Evolutionary conservation across 1,140 invertebrate species (phyloP).

Genomic region (Plectus sambesii): DNA sequence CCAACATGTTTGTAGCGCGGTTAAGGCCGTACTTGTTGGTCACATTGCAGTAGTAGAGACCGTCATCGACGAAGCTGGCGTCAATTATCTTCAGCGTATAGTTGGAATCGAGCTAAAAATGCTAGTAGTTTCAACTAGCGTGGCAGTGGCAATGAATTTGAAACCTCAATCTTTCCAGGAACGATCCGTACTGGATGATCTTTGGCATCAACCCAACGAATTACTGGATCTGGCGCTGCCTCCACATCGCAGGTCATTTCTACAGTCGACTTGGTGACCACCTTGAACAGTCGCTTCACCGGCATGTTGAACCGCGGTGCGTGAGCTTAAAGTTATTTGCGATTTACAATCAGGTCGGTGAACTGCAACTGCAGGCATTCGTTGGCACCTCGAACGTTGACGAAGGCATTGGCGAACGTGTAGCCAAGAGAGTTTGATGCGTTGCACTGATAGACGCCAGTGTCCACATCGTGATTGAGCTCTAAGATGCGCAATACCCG

Average conservation of each 20-base stretch:
- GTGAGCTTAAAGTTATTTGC: constrained; percentile 24
- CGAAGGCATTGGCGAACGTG: constrained; percentile 90
- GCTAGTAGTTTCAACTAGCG: constrained; percentile 62
- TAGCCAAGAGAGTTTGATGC: constrained; percentile 95
- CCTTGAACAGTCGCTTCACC: constrained; percentile 37
- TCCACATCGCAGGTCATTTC: constrained; percentile 80
- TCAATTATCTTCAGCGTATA: constrained; percentile 74
- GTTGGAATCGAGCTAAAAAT: constrained; percentile 59
- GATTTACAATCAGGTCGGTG: neutral
- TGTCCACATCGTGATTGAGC: constrained; percentile 69
- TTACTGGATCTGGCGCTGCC: constrained; percentile 79
- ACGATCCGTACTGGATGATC: constrained; percentile 33
- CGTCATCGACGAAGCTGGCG: constrained; percentile 69
- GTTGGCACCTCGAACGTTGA: constrained; percentile 71
- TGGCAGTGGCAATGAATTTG: neutral
- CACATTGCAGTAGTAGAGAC: constrained; percentile 78
- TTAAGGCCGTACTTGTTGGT: constrained; percentile 78
- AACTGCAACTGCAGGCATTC: constrained; percentile 6
- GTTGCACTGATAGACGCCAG: constrained; percentile 96
- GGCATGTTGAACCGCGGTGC: constrained; percentile 37
- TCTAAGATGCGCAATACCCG: constrained; percentile 56
- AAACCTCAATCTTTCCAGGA: constrained; percentile 35
- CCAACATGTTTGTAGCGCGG: constrained; percentile 61
- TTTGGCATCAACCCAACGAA: constrained; percentile 70
- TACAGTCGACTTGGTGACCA: constrained; percentile 52